phyloP scores from a whole-genome alignment of 2,113 vertebrate genomes.

The Galeopterus variegatus region DNA sequence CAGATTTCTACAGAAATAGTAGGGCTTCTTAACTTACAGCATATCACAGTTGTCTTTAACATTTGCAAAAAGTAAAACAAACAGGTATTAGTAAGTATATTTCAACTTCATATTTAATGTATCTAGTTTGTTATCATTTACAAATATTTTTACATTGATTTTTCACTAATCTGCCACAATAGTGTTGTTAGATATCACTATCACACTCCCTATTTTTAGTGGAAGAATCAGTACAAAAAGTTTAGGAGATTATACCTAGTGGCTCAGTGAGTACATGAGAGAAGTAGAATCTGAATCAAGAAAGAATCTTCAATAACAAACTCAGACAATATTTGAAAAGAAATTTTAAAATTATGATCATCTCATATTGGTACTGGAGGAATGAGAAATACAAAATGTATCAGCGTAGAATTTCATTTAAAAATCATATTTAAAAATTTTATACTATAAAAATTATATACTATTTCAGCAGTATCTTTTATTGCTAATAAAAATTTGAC shows the following conservation, averaged over 20 bases:
- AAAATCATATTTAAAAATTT: background rate
- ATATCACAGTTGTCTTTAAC: background rate
- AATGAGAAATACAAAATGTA: background rate
- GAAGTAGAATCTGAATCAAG: background rate
- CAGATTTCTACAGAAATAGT: slow-evolving; percentile 7
- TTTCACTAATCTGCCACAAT: background rate
- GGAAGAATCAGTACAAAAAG: background rate
- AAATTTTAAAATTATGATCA: slow-evolving; percentile 2
- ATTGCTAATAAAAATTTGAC: background rate
- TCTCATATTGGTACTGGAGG: background rate
- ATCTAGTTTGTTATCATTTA: background rate
- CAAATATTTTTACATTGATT: background rate
- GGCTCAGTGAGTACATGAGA: background rate
- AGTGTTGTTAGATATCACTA: background rate
- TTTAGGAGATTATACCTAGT: background rate
- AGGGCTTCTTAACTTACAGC: background rate
- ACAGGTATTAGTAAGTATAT: background rate
- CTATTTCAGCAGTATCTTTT: slow-evolving; percentile 33
- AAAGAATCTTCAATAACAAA: background rate
- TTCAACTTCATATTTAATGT: background rate
- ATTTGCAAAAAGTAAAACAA: background rate
- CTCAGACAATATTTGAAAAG: background rate
- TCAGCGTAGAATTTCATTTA: background rate
- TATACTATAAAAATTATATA: background rate
- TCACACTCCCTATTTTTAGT: background rate